Conservation (phyloP, 2,113 vertebrate species). For the Heterocephalus glaber region DNA sequence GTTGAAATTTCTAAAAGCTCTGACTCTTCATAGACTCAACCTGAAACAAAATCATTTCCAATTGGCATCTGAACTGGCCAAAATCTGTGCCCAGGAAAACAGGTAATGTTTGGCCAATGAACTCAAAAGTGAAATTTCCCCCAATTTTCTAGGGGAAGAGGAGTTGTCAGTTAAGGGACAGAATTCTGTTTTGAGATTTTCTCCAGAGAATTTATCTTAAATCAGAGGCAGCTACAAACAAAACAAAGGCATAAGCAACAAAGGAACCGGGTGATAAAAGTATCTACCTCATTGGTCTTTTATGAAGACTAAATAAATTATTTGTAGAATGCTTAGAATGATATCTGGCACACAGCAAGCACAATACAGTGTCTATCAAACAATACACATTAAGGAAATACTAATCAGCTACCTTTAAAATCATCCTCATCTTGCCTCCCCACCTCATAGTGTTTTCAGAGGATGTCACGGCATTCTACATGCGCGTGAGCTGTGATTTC, state of each 20-base stretch:
- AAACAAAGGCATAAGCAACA: background rate
- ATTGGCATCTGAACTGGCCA: background rate
- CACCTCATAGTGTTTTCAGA: background rate
- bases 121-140: background rate
- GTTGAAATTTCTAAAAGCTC: background rate
- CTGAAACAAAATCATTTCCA: background rate
- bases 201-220: conserved; percentile 13
- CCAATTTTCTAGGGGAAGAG: background rate
- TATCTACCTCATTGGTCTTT: background rate
- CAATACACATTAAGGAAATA: background rate
- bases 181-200: conserved; percentile 1
- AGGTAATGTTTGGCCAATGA: background rate
- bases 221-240: background rate
- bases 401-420: background rate
- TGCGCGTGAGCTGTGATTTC: background rate
- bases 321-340: conserved; percentile 4
- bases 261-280: background rate
- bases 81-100: background rate
- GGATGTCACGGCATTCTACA: background rate
- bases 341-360: background rate
- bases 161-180: background rate
- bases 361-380: background rate
- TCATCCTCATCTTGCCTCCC: background rate
- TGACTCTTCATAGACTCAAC: background rate
- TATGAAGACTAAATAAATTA: background rate